Base-by-base conservation (phyloP, 2,888 invertebrate species). In the Epicampocera succincta region DNA sequence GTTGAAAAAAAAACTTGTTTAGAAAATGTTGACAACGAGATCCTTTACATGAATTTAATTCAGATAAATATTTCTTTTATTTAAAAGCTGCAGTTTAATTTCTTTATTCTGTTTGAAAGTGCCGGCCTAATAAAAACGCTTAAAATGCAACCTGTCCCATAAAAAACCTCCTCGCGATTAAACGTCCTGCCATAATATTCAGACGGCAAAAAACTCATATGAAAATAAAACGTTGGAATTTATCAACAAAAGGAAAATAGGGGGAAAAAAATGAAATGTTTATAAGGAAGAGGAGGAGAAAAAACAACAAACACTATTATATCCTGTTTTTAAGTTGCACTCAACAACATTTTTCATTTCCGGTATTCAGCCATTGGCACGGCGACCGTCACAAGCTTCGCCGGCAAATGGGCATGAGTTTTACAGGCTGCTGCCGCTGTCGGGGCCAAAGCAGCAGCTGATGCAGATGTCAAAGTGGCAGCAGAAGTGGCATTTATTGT, bases 281-380 rank as follows among this genome's bases (percentile, higher is more conserved):
- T 56, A 13, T 21, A 72, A 25, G n/a, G 5, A 15, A 44, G 58
- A n/a, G 33, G 21, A 5, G 21, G 11, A 5, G 2, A n/a, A 72
- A 33, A 60, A 50, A 44, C 17, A 48, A 33, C 19, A 33, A 65
- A 38, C 40, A 9, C 40, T 50, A 74, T 66, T 46, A 33, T 33
- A 65, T 65, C 29, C 38, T 19, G 56, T n/a, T 66, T 33, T 66
- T 13, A 38, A 56, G 38, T 42, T 58, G 42, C 78, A 72, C 72
- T 50, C 12, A 25, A 58, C 29, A 65, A 17, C 65, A 58, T 46
- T 68, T 75, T 72, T 81, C 85, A 89, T 83, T 88, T 89, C 73
- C 89, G 87, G 82, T 89, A 89, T 85, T 89, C 89, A 74, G 87
- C 87, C 86, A 88, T 61, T 3, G 87, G 85, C 74, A 87, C 78